Percentiles rank a stretch among this genome's conserved stretches.
Evolutionary conservation across 2,797 vertebrate genomes (phyloP).

Genomic region (Characodon lateralis): DNA sequence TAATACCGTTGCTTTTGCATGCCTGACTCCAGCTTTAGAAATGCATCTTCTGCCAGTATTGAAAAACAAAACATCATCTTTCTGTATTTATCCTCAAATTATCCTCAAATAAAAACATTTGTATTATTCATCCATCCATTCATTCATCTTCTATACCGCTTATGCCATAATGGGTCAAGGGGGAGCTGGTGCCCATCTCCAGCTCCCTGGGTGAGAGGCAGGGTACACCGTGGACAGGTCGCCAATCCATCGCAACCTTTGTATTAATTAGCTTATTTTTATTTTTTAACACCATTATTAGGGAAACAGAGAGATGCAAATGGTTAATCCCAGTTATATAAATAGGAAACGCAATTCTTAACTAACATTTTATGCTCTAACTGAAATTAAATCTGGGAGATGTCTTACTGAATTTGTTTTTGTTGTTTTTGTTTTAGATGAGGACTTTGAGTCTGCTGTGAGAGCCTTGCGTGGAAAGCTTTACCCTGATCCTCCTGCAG

Average conservation of each 20-base stretch:
- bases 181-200: no score
- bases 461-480: conserved; percentile 91
- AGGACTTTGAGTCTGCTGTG: conserved; percentile 93
- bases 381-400: neutral
- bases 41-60: neutral
- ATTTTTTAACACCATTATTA: neutral
- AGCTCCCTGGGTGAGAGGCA: no score
- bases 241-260: no score
- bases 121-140: neutral
- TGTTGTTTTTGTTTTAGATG: conserved; percentile 80
- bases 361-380: neutral
- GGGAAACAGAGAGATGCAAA: neutral
- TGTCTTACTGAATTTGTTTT: neutral
- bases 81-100: neutral
- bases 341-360: neutral
- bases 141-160: no score
- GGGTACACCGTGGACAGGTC: no score
- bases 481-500: conserved; percentile 80
- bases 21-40: neutral
- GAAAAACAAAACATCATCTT: no score
- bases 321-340: neutral
- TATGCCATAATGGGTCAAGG: no score
- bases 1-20: neutral
- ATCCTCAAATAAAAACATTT: neutral
- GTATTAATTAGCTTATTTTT: neutral